phyloP scores from a whole-genome alignment of 2,113 vertebrate genomes.

The Paradisaea rubra region DNA sequence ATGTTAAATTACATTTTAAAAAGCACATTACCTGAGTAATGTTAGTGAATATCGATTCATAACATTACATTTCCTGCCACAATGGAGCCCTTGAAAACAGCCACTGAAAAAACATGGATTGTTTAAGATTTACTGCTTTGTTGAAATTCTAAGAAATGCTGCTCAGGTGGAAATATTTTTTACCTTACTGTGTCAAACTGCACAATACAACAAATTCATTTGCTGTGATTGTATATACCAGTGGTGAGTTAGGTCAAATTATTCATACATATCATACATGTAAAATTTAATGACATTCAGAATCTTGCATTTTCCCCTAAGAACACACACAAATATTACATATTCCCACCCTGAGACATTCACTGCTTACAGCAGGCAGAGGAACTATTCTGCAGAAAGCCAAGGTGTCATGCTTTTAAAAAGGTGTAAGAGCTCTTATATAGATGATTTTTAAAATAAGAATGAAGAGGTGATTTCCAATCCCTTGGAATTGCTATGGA shows the following conservation, averaged over 20 bases:
- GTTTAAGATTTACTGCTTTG: neutral
- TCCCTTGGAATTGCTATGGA: neutral
- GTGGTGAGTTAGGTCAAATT: neutral
- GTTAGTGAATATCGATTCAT: neutral
- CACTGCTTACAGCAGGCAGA: neutral
- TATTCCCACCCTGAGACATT: neutral
- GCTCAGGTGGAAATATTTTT: neutral
- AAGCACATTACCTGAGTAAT: neutral
- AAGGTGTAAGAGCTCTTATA: neutral
- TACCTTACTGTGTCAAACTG: neutral
- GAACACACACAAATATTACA: neutral
- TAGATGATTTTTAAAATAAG: conserved; percentile 19
- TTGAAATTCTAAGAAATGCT: neutral
- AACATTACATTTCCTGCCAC: neutral
- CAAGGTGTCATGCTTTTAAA: neutral
- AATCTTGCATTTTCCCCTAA: neutral
- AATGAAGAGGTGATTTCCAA: conserved; percentile 19
- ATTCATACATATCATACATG: neutral
- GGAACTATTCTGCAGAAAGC: neutral
- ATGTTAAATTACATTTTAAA: neutral
- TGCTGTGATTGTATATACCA: neutral
- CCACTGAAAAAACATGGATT: neutral
- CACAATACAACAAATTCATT: neutral
- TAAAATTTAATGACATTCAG: neutral
- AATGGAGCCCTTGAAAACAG: neutral